Percentiles rank a stretch among this genome's conserved stretches.
These are phyloP conservation scores for Manduca sexta DNA, from an alignment of 1,140 invertebrate species.

Conservation along the genomic window DNA sequence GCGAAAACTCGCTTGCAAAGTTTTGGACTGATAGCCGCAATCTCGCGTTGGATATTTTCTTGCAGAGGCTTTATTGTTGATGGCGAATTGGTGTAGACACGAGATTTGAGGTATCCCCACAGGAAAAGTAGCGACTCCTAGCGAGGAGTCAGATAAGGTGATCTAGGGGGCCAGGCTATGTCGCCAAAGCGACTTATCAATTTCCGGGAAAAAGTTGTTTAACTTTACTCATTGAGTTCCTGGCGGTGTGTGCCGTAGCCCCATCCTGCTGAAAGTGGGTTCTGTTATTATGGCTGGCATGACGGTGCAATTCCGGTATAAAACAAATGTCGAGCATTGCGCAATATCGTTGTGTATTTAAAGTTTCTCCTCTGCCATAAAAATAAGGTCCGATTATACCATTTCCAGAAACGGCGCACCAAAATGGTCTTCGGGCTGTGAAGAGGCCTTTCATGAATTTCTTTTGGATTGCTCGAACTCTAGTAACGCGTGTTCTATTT, in stretches of 20 bases:
- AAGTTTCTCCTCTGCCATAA: conserved; percentile 8
- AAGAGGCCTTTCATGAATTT: conserved; percentile 8
- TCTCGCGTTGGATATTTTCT: conserved; percentile 13
- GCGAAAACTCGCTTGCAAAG: conserved; percentile 11
- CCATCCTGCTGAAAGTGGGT: conserved; percentile 26
- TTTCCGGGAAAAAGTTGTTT: conserved; percentile 23
- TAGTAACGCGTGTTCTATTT: no score
- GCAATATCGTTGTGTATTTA: conserved; percentile 10
- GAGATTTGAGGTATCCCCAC: conserved; percentile 29
- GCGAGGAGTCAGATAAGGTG: conserved; percentile 37
- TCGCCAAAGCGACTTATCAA: conserved; percentile 28
- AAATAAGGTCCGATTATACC: conserved; percentile 9
- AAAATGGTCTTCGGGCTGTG: conserved; percentile 5
- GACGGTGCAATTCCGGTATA: background rate
- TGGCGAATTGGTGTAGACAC: conserved; percentile 24
- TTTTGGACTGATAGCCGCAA: conserved; percentile 9
- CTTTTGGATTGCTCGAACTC: background rate
- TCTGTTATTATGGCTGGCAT: conserved; percentile 8
- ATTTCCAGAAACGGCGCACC: conserved; percentile 1
- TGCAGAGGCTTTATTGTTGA: conserved; percentile 13
- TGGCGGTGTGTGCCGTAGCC: conserved; percentile 30
- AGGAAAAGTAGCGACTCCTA: conserved; percentile 48
- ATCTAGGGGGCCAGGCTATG: conserved; percentile 27
- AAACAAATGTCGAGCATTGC: background rate
- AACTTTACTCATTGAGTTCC: conserved; percentile 22